These are phyloP conservation scores for Eupleurogrammus muticus DNA, from an alignment of 2,797 vertebrate genomes.

Conservation along the genomic window DNA sequence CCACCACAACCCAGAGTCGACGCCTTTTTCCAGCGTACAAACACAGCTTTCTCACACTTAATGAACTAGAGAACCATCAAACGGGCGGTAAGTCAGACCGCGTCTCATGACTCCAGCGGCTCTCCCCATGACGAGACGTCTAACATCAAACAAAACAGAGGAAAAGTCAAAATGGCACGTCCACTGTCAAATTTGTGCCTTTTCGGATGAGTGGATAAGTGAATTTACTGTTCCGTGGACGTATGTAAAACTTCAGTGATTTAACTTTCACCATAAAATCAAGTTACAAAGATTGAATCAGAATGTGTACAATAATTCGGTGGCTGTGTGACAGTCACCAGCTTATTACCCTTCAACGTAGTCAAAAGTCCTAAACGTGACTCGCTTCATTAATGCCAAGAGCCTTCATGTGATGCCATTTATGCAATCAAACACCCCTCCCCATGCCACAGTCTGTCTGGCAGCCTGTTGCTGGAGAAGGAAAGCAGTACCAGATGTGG, in stretches of 20 bases:
- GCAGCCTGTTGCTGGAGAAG: conserved; percentile 54
- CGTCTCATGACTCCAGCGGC: background rate
- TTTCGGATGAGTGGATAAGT: background rate
- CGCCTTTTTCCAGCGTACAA: conserved; percentile 32
- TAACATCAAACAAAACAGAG: conserved; percentile 7
- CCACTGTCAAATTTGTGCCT: background rate
- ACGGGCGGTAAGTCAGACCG: background rate
- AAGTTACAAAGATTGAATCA: conserved; percentile 10
- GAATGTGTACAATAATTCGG: conserved; percentile 1
- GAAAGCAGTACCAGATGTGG: conserved; percentile 83
- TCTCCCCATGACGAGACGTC: background rate
- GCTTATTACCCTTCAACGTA: background rate
- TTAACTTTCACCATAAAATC: conserved; percentile 10
- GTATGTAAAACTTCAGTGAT: background rate
- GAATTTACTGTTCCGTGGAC: background rate
- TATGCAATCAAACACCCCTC: conserved; percentile 35
- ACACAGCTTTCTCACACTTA: conserved; percentile 11
- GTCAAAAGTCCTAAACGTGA: conserved; percentile 4
- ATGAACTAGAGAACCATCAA: conserved; percentile 25
- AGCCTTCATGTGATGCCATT: conserved; percentile 48
- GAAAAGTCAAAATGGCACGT: background rate
- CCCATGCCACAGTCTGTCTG: conserved; percentile 53
- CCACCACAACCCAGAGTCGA: conserved; percentile 29
- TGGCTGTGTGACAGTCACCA: background rate
- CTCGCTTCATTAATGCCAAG: conserved; percentile 29